phyloP scores from a whole-genome alignment of 2,113 vertebrate genomes.

The Nycticebus coucang region DNA sequence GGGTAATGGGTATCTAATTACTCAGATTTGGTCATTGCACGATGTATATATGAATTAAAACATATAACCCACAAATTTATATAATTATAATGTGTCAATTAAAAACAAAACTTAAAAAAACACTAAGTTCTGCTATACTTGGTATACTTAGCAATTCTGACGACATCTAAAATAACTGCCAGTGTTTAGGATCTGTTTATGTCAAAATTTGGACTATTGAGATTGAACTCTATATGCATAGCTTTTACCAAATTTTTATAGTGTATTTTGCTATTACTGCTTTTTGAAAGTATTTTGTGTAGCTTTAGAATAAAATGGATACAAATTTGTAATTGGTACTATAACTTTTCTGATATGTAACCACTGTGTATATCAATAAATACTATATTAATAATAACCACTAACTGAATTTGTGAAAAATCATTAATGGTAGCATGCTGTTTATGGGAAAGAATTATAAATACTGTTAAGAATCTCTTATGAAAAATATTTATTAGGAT shows the following conservation, averaged over 20 bases:
- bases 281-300: background rate
- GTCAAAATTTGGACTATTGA: constrained; percentile 14
- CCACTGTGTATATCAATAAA: background rate
- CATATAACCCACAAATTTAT: background rate
- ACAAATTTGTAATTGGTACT: background rate
- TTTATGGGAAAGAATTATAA: constrained; percentile 29
- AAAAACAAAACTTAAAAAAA: background rate
- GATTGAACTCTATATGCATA: background rate
- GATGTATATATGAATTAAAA: background rate
- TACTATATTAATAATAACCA: background rate
- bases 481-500: background rate
- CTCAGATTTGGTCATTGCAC: background rate
- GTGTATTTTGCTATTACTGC: background rate
- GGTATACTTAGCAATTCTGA: background rate
- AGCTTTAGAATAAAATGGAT: constrained; percentile 30
- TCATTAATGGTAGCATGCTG: background rate
- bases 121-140: background rate
- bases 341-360: background rate
- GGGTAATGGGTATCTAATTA: background rate
- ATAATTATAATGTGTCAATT: background rate
- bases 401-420: constrained; percentile 37
- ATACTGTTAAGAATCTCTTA: background rate
- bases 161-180: background rate
- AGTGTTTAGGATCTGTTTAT: background rate
- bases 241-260: constrained; percentile 14